Evolutionary conservation across 1,140 invertebrate species (phyloP), one percentile per base, ranked within the genome.

Genomic region (Lerema accius): DNA sequence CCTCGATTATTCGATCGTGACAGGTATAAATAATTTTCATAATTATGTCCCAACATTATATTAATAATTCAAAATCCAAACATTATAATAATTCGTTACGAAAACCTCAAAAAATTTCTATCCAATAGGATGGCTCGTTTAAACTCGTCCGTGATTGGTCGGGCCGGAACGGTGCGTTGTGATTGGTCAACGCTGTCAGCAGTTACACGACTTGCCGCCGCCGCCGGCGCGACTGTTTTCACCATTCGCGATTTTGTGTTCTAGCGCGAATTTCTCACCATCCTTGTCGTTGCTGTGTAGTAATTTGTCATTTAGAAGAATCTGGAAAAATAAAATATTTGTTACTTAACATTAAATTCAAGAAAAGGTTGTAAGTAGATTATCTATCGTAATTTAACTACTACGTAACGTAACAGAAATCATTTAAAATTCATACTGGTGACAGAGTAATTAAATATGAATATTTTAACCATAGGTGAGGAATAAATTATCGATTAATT

Each of bases 301-400:
- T 49, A 94, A 80, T 82, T 94, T 94, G 78, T 95, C 94, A 71
- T 95, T 95, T 74, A 94, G 92, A 49, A 95, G 92, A 81, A 95
- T 94, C 94, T 95, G 83, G 65, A 46, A 55, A 16, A 63, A 35
- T 4, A 35, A 50, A 50, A 28, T 28, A n/a, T n/a, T n/a, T n/a
- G n/a, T n/a, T n/a, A n/a, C n/a, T n/a, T n/a, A n/a, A n/a, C n/a
- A n/a, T n/a, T n/a, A n/a, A n/a, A n/a, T n/a, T n/a, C n/a, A n/a
- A n/a, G n/a, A n/a, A n/a, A n/a, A n/a, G n/a, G n/a, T n/a, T n/a
- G n/a, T n/a, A n/a, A n/a, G n/a, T n/a, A n/a, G n/a, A n/a, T n/a
- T n/a, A n/a, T n/a, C n/a, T n/a, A n/a, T n/a, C n/a, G n/a, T n/a
- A n/a, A n/a, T n/a, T n/a, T n/a, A n/a, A n/a, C n/a, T n/a, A n/a